Evolutionary conservation across 2,888 invertebrate genomes (phyloP).

Genomic region (Plagodis pulveraria): DNA sequence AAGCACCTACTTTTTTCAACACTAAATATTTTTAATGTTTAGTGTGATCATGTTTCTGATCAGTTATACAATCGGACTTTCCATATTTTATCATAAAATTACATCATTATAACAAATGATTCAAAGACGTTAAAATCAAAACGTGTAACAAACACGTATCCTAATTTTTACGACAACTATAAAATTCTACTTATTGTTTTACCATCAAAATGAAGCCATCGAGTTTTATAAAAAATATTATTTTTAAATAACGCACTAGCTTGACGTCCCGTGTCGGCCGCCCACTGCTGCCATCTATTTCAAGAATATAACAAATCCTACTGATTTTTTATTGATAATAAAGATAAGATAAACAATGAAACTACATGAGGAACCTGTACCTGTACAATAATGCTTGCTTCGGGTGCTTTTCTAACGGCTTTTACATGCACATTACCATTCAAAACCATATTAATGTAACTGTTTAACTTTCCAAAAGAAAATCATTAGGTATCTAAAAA

Average conservation of each 20-base stretch:
- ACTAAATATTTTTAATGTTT: background rate
- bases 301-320: slow-evolving; percentile 26
- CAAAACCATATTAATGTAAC: slow-evolving; percentile 21
- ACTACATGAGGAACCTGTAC: slow-evolving; percentile 21
- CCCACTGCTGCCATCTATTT: slow-evolving; percentile 28
- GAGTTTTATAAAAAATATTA: slow-evolving; percentile 26
- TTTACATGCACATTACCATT: slow-evolving; percentile 15
- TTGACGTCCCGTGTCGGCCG: slow-evolving; percentile 12
- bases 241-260: slow-evolving; percentile 26
- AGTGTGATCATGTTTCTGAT: slow-evolving; percentile 5
- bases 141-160: slow-evolving; percentile 36
- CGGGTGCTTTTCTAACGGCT: slow-evolving; percentile 13
- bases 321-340: slow-evolving; percentile 30
- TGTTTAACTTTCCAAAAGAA: slow-evolving; percentile 10
- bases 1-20: background rate
- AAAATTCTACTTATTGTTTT: slow-evolving; percentile 42
- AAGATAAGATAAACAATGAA: slow-evolving; percentile 32
- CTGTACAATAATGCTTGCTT: slow-evolving; percentile 18
- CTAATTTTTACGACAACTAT: slow-evolving; percentile 39
- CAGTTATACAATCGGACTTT: background rate
- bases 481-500: background rate
- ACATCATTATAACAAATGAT: slow-evolving; percentile 31
- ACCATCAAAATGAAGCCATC: slow-evolving; percentile 40
- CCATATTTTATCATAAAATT: slow-evolving; percentile 20
- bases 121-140: slow-evolving; percentile 32